phyloP scores from a whole-genome alignment of 1,140 invertebrate species.

The Oedothorax gibbosus region DNA sequence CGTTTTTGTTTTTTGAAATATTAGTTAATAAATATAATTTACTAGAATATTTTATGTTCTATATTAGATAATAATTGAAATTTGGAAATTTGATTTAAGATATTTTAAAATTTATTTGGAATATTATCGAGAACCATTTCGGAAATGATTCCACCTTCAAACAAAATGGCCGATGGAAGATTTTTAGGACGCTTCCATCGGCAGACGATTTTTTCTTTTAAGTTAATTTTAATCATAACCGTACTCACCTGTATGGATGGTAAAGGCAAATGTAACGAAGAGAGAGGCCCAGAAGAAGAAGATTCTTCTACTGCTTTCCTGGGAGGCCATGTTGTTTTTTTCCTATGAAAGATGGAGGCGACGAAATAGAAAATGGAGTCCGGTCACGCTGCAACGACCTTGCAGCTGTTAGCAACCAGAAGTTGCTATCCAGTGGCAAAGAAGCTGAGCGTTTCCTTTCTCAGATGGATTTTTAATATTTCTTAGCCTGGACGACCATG shows the following conservation, averaged over 20 bases:
- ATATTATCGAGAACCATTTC: too few relatives aligned
- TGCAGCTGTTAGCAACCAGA: slow-evolving; percentile 41
- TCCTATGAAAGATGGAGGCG: slow-evolving; percentile 2
- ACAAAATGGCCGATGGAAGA: too few relatives aligned
- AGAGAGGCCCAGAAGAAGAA: slow-evolving; percentile 13
- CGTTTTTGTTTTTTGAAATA: too few relatives aligned
- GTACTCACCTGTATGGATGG: slow-evolving; percentile 47
- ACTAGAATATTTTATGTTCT: too few relatives aligned
- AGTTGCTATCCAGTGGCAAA: slow-evolving; percentile 48
- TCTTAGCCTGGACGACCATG: slow-evolving; percentile 25
- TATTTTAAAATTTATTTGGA: too few relatives aligned
- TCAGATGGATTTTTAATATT: background rate
- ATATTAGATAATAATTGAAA: too few relatives aligned
- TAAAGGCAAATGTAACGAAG: slow-evolving; percentile 17
- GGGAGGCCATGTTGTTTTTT: slow-evolving; percentile 34
- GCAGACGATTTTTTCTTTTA: too few relatives aligned
- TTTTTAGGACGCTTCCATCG: too few relatives aligned
- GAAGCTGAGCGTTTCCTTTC: slow-evolving; percentile 37
- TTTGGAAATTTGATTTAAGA: too few relatives aligned
- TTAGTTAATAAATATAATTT: too few relatives aligned
- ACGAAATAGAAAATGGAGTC: slow-evolving; percentile 23
- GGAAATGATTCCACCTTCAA: too few relatives aligned
- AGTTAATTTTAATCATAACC: too few relatives aligned
- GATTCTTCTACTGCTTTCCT: background rate
- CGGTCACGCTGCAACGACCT: slow-evolving; percentile 44